A percentile compares a stretch with the other conserved stretches of the same genome.
These are phyloP conservation scores for Fulica atra DNA, from an alignment of 2,113 vertebrate species.

Conservation along the genomic window DNA sequence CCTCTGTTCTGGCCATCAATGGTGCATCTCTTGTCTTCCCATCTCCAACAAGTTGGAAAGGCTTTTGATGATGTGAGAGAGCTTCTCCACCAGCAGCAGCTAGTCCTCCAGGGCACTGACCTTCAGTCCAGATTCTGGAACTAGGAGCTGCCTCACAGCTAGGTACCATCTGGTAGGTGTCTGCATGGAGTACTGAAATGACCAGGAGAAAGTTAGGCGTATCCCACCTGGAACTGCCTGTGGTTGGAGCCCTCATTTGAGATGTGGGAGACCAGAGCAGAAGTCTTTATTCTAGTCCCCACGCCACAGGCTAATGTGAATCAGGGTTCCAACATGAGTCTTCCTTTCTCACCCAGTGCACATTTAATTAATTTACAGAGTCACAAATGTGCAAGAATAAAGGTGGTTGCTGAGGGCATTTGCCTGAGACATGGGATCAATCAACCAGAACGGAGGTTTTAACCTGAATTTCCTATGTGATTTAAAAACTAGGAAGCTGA, in stretches of 20 bases:
- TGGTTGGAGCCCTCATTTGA: not conserved
- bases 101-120: not conserved
- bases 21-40: not conserved
- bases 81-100: not conserved
- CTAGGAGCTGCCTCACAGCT: not conserved
- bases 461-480: conserved; percentile 45
- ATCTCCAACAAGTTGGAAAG: not conserved
- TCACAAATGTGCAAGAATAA: not conserved
- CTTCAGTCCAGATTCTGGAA: not conserved
- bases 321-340: not conserved
- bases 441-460: conserved; percentile 20
- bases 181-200: not conserved
- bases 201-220: not conserved
- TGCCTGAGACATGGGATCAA: conserved; percentile 1
- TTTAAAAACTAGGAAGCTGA: conserved; percentile 46
- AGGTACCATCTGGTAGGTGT: fast-evolving
- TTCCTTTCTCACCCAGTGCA: not conserved
- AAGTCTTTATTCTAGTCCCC: not conserved
- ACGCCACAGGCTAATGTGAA: not conserved
- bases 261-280: not conserved
- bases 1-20: not conserved
- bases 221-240: not conserved
- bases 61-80: not conserved
- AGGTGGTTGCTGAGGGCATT: conserved; percentile 8
- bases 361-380: conserved; percentile 25